Evolutionary conservation across 2,888 invertebrate species (phyloP), one percentile per base, ranked within the genome.

Genomic region (Globia sparganii): DNA sequence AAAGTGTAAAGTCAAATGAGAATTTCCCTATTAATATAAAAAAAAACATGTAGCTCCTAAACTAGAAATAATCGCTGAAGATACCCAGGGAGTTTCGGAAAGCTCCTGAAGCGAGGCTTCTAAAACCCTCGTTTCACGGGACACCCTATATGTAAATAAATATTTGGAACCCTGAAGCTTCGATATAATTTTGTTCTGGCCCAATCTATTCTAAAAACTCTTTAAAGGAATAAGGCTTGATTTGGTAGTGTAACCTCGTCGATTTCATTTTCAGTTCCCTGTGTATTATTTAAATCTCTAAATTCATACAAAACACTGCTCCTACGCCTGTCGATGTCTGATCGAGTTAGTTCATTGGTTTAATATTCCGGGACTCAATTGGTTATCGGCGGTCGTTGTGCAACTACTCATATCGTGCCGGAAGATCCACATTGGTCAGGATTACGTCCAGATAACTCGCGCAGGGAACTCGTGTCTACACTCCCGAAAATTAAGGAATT

Each of bases 401-500:
- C 94, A 95, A 96, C 93, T 74, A 85, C 90, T 89, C 90, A 84
- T 92, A 93, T 93, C 92, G 87, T 88, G 87, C 95, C 94, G 96
- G 96, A 96, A 96, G 95, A 89, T 85, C 90, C 92, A 93, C 88
- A 94, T 95, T 95, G 92, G 89, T 85, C 88, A 88, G 94, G 93
- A 96, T 94, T 94, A 94, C 90, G 89, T 90, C 85, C 92, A 92
- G 94, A 95, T 94, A 95, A 92, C 91, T 90, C 88, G 74, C 43
- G 58, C 76, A 76, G 79, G 53, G 77, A 79, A 87, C 86, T 86
- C 85, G 87, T 79, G 76, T 87, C 31, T 11, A n/a, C 46, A 11
- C 66, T 68, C 53, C 76, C 76, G 0, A 80, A 78, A 73, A 80
- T 79, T 34, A 28, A 37, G 5, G n/a, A 37, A 53, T 31, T 15